Percentiles rank a stretch among this genome's conserved stretches.
These are phyloP conservation scores for Orientallactaga bullata DNA, from an alignment of 2,113 vertebrate genomes.

Conservation along the genomic window DNA sequence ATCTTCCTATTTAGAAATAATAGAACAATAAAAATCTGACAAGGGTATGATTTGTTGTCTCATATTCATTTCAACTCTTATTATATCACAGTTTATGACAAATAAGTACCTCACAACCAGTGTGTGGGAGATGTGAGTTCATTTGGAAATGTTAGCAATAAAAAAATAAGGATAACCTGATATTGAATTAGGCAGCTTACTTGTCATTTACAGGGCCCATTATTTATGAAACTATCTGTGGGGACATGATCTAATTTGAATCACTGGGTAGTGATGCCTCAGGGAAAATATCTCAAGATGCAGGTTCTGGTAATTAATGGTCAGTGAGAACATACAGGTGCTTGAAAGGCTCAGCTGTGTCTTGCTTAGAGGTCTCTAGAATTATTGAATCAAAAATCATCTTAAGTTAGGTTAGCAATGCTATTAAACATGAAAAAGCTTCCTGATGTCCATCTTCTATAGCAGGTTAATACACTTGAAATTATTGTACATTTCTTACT, in stretches of 20 bases:
- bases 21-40: not conserved
- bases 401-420: not conserved
- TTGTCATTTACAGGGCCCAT: not conserved
- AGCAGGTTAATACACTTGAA: not conserved
- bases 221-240: not conserved
- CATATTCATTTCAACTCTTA: not conserved
- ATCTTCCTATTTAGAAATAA: not conserved
- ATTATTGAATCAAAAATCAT: not conserved
- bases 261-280: not conserved
- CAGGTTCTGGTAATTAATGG: not conserved
- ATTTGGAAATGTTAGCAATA: not conserved
- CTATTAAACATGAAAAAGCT: not conserved
- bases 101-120: not conserved
- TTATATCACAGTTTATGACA: not conserved
- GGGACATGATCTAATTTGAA: constrained; percentile 6
- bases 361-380: not conserved
- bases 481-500: not conserved
- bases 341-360: not conserved
- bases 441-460: not conserved
- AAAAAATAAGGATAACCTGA: not conserved
- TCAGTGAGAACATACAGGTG: not conserved
- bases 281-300: not conserved
- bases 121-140: not conserved
- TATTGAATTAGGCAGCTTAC: not conserved
- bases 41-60: not conserved